These are phyloP conservation scores for Ernsta delagoae DNA, from an alignment of 2,888 invertebrate genomes.

Conservation along the genomic window DNA sequence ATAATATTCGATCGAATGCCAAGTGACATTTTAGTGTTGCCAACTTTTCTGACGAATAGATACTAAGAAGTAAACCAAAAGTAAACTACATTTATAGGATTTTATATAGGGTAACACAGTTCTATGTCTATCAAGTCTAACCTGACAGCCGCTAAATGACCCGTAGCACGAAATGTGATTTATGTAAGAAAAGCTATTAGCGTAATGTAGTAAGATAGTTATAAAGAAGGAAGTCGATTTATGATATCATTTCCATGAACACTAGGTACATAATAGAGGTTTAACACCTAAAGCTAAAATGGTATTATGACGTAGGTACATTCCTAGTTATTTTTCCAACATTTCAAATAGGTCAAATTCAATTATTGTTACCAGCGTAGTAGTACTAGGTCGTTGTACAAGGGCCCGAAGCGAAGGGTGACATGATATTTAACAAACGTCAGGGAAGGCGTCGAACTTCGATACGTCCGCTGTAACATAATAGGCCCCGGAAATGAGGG, in stretches of 20 bases:
- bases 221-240: neutral
- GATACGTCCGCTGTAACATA: slow-evolving; percentile 31
- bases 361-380: slow-evolving; percentile 8
- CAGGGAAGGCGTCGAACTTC: slow-evolving; percentile 12
- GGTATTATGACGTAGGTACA: no score
- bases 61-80: slow-evolving; percentile 40
- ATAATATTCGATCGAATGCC: slow-evolving; percentile 59
- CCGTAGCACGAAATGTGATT: slow-evolving; percentile 40
- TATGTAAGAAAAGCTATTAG: slow-evolving; percentile 33
- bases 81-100: slow-evolving; percentile 39
- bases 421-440: slow-evolving; percentile 25
- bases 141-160: slow-evolving; percentile 50
- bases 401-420: slow-evolving; percentile 18
- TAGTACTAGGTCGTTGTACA: neutral
- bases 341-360: slow-evolving; percentile 17
- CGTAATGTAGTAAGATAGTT: no score
- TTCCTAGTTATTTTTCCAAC: no score
- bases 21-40: slow-evolving; percentile 55
- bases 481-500: slow-evolving; percentile 38
- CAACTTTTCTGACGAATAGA: slow-evolving; percentile 53
- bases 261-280: neutral
- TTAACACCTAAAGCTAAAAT: no score
- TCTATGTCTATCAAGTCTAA: slow-evolving; percentile 49
- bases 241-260: neutral
- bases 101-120: no score